phyloP scores from a whole-genome alignment of 1,140 invertebrate genomes.

The Drosophila sturtevanti region DNA sequence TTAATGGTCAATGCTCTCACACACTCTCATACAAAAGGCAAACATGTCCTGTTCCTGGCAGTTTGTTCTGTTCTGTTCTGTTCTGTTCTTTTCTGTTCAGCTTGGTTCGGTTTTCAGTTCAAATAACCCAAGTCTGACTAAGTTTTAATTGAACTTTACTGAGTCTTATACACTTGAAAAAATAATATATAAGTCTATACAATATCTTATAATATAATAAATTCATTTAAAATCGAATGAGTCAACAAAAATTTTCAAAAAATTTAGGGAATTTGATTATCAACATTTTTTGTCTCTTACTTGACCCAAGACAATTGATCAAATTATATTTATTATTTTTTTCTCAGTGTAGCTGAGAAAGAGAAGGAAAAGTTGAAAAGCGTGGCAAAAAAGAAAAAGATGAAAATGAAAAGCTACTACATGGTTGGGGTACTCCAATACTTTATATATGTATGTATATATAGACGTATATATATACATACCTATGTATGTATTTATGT shows the following conservation, averaged over 20 bases:
- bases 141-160: constrained; percentile 78
- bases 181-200: too few relatives aligned
- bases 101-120: constrained; percentile 9
- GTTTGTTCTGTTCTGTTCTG: constrained; percentile 2
- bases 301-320: constrained; percentile 31
- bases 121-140: constrained; percentile 35
- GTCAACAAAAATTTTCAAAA: too few relatives aligned
- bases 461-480: not conserved
- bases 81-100: not conserved
- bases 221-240: constrained; percentile 16
- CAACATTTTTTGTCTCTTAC: too few relatives aligned
- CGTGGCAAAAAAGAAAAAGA: constrained; percentile 22
- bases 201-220: too few relatives aligned
- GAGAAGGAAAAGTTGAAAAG: not conserved
- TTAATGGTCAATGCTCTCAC: constrained; percentile 71
- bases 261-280: too few relatives aligned
- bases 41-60: constrained; percentile 4
- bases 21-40: constrained; percentile 9
- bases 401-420: constrained; percentile 47
- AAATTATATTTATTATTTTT: constrained; percentile 7
- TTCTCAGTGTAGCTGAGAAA: not conserved
- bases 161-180: constrained; percentile 44
- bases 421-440: constrained; percentile 1
- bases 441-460: not conserved
- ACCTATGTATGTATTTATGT: not conserved